Evolutionary conservation across 2,797 vertebrate species (phyloP), one percentile per base, ranked within the genome.

Genomic region (Selene dorsalis): DNA sequence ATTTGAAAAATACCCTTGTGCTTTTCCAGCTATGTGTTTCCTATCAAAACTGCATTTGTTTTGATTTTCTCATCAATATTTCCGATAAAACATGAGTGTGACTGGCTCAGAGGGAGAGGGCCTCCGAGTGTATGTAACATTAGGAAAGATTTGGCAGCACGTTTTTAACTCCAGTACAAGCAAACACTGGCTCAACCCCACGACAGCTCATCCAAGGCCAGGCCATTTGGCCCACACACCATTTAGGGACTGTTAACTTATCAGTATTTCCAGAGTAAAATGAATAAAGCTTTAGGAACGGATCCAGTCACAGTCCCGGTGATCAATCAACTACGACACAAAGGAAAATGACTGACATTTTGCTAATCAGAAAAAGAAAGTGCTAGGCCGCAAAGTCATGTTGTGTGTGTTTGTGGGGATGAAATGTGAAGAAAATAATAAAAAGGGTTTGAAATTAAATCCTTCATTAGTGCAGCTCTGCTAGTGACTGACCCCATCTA

Each of bases 21-120:
- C 69, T 79, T 87, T 89, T 87, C 89, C 89, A 91, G 81, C 76
- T 68, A 78, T 87, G 86, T 91, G 89, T 89, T 91, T 91, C 72
- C 88, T 82, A 90, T 91, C 85, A 91, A 91, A 88, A 84, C 58
- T 73, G 82, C 81, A 84, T 92, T 90, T 87, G 77, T 92, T 92
- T 89, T 68, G 35, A 74, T 80, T 91, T 73, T 69, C 60, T 68
- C 85, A 71, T 90, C 87, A 88, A 83, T 86, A 89, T 91, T 91
- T 89, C 87, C 69, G 4, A 88, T 87, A 79, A 86, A 90, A 80
- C 88, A 80, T 60, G 38, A 83, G 68, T 50, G 70, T 61, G 58
- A 67, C 17, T 75, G 72, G 73, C 73, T 69, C 70, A 18, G 28
- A 67, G 57, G 83, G 30, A 79, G 75, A 81, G 32, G 58, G 48